Conservation (phyloP, 2,888 invertebrate species). For the Eupithecia subumbrata region DNA sequence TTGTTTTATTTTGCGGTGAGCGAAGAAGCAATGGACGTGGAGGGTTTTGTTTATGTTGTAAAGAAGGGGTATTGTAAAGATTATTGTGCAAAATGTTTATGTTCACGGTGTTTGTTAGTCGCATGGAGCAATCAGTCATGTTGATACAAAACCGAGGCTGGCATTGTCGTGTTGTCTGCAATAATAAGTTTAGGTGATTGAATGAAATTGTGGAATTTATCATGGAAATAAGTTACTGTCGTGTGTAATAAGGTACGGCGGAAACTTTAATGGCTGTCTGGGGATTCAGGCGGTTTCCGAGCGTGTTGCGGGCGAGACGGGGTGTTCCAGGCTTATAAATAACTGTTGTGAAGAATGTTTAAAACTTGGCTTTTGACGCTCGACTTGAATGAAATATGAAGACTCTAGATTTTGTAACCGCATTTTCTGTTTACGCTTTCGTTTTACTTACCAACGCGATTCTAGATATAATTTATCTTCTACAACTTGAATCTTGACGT, state of each 20-base stretch:
- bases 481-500: background rate
- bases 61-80: conserved; percentile 47
- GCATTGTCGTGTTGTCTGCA: conserved; percentile 68
- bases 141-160: conserved; percentile 71
- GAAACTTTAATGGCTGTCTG: conserved; percentile 60
- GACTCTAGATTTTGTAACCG: background rate
- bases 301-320: conserved; percentile 14
- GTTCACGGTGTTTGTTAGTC: conserved; percentile 71
- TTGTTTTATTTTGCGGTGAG: background rate
- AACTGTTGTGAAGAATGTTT: conserved; percentile 6
- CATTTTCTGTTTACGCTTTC: background rate
- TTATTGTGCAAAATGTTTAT: conserved; percentile 72
- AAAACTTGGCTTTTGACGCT: conserved; percentile 10
- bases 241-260: conserved; percentile 57
- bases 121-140: conserved; percentile 78
- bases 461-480: background rate
- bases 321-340: conserved; percentile 34
- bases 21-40: conserved; percentile 45
- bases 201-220: conserved; percentile 66
- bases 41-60: conserved; percentile 13
- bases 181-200: conserved; percentile 65
- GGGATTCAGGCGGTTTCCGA: conserved; percentile 46
- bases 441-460: background rate
- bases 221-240: conserved; percentile 67
- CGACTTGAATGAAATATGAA: background rate